phyloP scores from a whole-genome alignment of 2,888 invertebrate genomes.

The Mallateleia sp. region DNA sequence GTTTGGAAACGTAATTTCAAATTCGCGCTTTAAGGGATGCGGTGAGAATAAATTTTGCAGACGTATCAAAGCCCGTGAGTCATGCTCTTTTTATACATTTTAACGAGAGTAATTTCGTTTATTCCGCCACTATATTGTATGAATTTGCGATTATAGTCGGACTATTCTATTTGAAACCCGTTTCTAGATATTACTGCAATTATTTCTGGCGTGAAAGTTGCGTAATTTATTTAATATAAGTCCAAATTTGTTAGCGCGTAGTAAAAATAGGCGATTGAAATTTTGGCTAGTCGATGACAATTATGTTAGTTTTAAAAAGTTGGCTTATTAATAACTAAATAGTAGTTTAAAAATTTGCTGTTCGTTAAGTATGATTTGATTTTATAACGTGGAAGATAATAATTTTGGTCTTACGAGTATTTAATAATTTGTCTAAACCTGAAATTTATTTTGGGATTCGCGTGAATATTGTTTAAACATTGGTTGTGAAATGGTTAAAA shows the following conservation, averaged over 20 bases:
- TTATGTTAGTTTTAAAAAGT: conserved; percentile 19
- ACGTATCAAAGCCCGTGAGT: conserved; percentile 52
- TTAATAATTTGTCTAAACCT: too few species aligned
- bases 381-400: too few species aligned
- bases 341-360: background rate
- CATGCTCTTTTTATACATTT: conserved; percentile 64
- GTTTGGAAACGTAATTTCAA: conserved; percentile 41
- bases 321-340: conserved; percentile 33
- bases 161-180: conserved; percentile 43
- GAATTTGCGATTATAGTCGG: conserved; percentile 35
- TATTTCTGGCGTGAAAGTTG: conserved; percentile 52
- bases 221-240: conserved; percentile 61
- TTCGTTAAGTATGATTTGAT: conserved; percentile 10
- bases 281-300: conserved; percentile 21
- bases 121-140: conserved; percentile 26
- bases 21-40: background rate
- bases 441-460: too few species aligned
- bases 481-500: background rate
- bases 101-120: conserved; percentile 62
- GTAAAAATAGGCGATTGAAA: conserved; percentile 38
- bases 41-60: conserved; percentile 42
- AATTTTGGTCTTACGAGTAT: too few species aligned
- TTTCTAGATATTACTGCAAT: conserved; percentile 27
- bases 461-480: too few species aligned
- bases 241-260: conserved; percentile 25